Conservation (phyloP, 2,113 vertebrate genomes). For the Condylura cristata region DNA sequence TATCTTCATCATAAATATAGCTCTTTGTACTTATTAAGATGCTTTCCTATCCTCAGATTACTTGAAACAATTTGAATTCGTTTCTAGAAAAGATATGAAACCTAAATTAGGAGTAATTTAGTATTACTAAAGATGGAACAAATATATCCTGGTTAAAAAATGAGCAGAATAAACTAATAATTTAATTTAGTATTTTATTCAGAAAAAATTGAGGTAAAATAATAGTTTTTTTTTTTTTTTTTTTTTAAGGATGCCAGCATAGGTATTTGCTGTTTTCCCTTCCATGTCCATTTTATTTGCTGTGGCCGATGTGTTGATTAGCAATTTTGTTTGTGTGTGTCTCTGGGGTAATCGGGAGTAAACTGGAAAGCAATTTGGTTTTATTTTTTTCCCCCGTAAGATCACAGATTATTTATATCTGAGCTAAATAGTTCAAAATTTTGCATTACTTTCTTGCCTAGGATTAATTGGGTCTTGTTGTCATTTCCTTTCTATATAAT, state of each 20-base stretch:
- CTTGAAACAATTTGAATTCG: neutral
- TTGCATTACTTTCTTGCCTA: neutral
- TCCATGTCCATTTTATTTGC: neutral
- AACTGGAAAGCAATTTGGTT: neutral
- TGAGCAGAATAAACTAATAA: too few species aligned
- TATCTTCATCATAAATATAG: neutral
- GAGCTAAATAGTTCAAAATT: slow-evolving; percentile 34
- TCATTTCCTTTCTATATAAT: neutral
- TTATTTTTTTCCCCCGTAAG: neutral
- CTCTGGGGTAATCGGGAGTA: neutral
- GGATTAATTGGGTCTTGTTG: neutral
- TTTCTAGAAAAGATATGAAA: neutral
- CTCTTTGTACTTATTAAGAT: neutral
- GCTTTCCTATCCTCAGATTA: neutral
- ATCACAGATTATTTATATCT: neutral
- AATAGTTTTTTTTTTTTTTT: neutral
- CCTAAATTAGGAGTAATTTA: neutral
- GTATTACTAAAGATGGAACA: too few species aligned
- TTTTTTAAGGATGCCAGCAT: too few species aligned
- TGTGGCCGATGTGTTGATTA: neutral
- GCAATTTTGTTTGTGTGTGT: slow-evolving; percentile 13
- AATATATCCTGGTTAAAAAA: too few species aligned
- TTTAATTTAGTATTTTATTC: too few species aligned
- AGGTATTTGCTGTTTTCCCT: neutral
- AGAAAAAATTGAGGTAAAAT: neutral